phyloP scores from a whole-genome alignment of 2,888 invertebrate genomes.

The Zygogramma bicolorata region DNA sequence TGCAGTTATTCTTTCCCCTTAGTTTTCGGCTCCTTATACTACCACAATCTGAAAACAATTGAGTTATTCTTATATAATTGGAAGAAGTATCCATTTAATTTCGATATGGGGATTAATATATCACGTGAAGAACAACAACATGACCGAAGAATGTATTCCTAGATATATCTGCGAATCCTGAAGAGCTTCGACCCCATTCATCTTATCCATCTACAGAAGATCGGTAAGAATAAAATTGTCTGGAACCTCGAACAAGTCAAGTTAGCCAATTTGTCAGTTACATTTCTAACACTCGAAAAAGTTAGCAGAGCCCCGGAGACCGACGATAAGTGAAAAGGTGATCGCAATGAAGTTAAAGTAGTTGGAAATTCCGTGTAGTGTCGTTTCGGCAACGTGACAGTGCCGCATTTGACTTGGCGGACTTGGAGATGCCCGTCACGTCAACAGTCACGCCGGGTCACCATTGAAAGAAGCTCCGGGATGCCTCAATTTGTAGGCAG shows the following conservation, averaged over 20 bases:
- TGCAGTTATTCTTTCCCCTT: no score
- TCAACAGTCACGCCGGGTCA: constrained; percentile 60
- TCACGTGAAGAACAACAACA: no score
- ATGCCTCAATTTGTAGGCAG: constrained; percentile 65
- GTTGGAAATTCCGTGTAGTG: constrained; percentile 52
- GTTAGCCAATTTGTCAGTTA: constrained; percentile 23
- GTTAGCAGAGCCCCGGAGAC: constrained; percentile 46
- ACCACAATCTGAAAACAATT: no score
- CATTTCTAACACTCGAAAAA: constrained; percentile 47
- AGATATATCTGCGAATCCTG: no score
- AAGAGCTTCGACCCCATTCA: no score
- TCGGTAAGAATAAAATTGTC: background rate
- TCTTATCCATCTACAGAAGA: no score
- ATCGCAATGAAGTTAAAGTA: constrained; percentile 56
- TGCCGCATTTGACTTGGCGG: constrained; percentile 48
- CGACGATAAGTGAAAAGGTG: constrained; percentile 58
- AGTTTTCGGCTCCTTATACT: no score
- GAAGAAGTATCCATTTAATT: no score
- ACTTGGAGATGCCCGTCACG: constrained; percentile 60
- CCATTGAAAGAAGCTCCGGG: constrained; percentile 60
- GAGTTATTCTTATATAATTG: no score
- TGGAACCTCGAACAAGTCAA: background rate
- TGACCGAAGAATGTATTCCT: no score
- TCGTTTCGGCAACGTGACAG: constrained; percentile 41
- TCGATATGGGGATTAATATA: no score